Percentiles rank a stretch among this genome's conserved stretches.
Evolutionary conservation across 2,113 vertebrate genomes (phyloP).

Genomic region (Sinocyclocheilus anshuiensis): DNA sequence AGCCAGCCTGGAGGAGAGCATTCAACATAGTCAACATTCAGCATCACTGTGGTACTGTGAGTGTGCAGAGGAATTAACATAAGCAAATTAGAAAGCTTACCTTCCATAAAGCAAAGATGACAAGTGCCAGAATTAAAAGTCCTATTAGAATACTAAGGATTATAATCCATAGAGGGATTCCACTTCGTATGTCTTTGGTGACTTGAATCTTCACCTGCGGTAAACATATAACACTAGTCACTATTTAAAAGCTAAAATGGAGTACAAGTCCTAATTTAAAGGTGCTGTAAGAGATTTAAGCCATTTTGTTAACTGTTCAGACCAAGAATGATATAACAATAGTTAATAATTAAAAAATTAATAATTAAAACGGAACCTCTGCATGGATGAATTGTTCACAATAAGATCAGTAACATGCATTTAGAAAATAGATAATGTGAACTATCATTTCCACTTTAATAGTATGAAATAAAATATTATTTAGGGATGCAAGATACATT

Average conservation of each 20-base stretch:
- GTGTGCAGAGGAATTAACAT: not conserved
- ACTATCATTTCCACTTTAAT: too few relatives aligned
- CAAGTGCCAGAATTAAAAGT: slow-evolving; percentile 87
- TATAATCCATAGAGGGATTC: slow-evolving; percentile 92
- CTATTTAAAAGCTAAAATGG: not conserved
- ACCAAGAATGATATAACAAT: too few relatives aligned
- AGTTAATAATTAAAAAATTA: too few relatives aligned
- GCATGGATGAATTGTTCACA: too few relatives aligned
- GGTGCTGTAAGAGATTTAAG: not conserved
- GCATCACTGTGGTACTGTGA: not conserved
- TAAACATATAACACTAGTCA: not conserved
- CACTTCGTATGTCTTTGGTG: slow-evolving; percentile 83
- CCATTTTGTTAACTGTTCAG: not conserved
- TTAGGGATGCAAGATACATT: not conserved
- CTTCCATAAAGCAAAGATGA: slow-evolving; percentile 95
- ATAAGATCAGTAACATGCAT: too few relatives aligned
- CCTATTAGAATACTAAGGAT: slow-evolving; percentile 90
- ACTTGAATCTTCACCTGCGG: slow-evolving; percentile 86
- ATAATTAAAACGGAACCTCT: too few relatives aligned
- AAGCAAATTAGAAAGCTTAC: slow-evolving; percentile 69
- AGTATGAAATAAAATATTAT: not conserved
- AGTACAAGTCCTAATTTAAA: not conserved
- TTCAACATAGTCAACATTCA: slow-evolving; percentile 29
- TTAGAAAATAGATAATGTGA: too few relatives aligned
- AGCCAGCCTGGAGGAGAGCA: slow-evolving; percentile 70